A percentile compares a stretch with the other conserved stretches of the same genome.
phyloP scores from a whole-genome alignment of 1,140 invertebrate species.

The Chironomus tepperi region DNA sequence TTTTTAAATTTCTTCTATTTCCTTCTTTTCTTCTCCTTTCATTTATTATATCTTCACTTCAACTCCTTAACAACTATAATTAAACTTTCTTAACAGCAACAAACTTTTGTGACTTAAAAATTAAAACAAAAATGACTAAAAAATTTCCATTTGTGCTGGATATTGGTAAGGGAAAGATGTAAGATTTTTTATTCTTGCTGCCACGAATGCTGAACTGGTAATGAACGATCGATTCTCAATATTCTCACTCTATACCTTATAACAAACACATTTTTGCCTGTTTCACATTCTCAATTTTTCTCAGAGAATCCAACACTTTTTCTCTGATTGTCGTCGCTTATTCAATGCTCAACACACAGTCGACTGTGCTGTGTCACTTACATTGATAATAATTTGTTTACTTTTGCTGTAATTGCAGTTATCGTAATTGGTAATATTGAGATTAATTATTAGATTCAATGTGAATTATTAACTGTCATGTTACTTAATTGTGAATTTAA shows the following conservation, averaged over 20 bases:
- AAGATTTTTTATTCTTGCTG: conserved; percentile 8
- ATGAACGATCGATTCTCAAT: conserved; percentile 9
- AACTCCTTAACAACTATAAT: no score
- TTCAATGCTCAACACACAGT: no score
- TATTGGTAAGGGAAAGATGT: background rate
- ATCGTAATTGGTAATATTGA: no score
- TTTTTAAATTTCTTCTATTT: background rate
- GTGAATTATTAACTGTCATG: no score
- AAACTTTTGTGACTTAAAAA: no score
- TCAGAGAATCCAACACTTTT: background rate
- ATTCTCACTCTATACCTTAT: conserved; percentile 5
- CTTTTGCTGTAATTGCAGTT: no score
- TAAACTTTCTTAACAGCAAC: no score
- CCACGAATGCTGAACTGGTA: conserved; percentile 20
- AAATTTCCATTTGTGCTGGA: background rate
- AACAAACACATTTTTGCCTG: background rate
- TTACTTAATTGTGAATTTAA: no score
- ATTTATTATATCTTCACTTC: background rate
- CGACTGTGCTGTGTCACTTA: no score
- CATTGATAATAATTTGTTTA: no score
- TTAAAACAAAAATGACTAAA: background rate
- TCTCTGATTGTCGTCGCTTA: background rate
- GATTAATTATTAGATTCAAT: no score
- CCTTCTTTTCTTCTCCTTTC: background rate
- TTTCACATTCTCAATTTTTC: conserved; percentile 3